phyloP scores from a whole-genome alignment of 1,140 invertebrate genomes.

The Bicyclus anynana region DNA sequence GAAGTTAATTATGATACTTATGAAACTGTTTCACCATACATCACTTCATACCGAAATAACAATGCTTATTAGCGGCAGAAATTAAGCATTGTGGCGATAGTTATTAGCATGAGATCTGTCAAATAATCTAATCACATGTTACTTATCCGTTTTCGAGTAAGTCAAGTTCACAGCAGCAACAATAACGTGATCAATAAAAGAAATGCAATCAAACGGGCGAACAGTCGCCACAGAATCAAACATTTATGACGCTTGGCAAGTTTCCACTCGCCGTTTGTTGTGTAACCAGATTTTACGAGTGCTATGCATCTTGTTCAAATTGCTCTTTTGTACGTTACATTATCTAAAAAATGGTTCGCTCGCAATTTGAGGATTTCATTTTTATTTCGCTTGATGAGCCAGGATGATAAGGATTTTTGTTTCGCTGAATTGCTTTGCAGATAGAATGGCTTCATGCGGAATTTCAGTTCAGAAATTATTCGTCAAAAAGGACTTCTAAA shows the following conservation, averaged over 20 bases:
- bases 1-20: too few relatives aligned
- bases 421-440: too few relatives aligned
- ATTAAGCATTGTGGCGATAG: too few relatives aligned
- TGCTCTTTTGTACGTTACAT: conserved; percentile 15
- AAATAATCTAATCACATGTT: too few relatives aligned
- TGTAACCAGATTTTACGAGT: conserved; percentile 23
- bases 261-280: conserved; percentile 38
- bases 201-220: conserved; percentile 46
- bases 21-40: too few relatives aligned
- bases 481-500: too few relatives aligned
- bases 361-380: not conserved
- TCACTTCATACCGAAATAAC: too few relatives aligned
- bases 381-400: not conserved
- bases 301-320: conserved; percentile 22
- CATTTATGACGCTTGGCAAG: conserved; percentile 58
- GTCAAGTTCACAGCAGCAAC: not conserved
- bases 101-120: too few relatives aligned
- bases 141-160: too few relatives aligned
- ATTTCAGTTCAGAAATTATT: too few relatives aligned
- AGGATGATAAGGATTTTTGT: not conserved
- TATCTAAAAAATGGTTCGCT: conserved; percentile 8
- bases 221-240: conserved; percentile 50
- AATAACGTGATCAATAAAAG: conserved; percentile 33
- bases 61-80: too few relatives aligned
- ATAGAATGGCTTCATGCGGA: too few relatives aligned